phyloP scores from a whole-genome alignment of 2,113 vertebrate species.

The Speoplatyrhinus poulsoni region DNA sequence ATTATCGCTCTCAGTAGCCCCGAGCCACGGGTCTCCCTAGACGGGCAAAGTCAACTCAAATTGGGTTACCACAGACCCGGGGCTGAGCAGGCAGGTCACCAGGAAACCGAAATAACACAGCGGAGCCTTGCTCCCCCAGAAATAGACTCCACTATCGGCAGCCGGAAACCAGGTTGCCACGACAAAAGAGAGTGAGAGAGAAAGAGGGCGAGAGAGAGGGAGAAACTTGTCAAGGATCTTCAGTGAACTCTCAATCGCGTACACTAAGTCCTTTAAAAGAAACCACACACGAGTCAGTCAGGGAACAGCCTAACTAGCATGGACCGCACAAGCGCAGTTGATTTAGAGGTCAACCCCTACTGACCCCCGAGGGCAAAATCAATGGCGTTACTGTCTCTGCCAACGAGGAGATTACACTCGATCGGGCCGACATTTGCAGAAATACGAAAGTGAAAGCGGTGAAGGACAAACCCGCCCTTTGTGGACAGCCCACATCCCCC shows the following conservation, averaged over 20 bases:
- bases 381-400: slow-evolving; percentile 42
- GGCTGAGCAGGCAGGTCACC: slow-evolving; percentile 71
- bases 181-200: neutral
- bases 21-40: slow-evolving; percentile 65
- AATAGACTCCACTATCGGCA: slow-evolving; percentile 60
- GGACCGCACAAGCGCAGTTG: neutral
- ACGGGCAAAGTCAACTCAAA: slow-evolving; percentile 78
- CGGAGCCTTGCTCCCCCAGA: slow-evolving; percentile 57
- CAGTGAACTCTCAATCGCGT: slow-evolving; percentile 18
- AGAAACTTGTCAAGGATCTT: slow-evolving; percentile 44
- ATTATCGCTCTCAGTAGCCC: slow-evolving; percentile 63
- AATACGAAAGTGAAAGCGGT: slow-evolving; percentile 25
- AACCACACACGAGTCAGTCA: too few relatives aligned
- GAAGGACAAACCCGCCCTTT: slow-evolving; percentile 1
- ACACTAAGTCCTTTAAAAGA: too few relatives aligned
- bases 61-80: slow-evolving; percentile 76
- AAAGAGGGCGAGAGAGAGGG: neutral
- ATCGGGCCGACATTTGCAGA: slow-evolving; percentile 3
- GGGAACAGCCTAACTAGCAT: neutral
- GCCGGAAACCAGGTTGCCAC: slow-evolving; percentile 65
- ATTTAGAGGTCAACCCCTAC: slow-evolving; percentile 48
- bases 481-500: neutral
- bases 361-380: slow-evolving; percentile 53
- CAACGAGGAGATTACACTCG: slow-evolving; percentile 43
- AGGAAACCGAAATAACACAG: slow-evolving; percentile 74